Conservation (phyloP, 2,113 vertebrate species). For the Cygnus atratus region DNA sequence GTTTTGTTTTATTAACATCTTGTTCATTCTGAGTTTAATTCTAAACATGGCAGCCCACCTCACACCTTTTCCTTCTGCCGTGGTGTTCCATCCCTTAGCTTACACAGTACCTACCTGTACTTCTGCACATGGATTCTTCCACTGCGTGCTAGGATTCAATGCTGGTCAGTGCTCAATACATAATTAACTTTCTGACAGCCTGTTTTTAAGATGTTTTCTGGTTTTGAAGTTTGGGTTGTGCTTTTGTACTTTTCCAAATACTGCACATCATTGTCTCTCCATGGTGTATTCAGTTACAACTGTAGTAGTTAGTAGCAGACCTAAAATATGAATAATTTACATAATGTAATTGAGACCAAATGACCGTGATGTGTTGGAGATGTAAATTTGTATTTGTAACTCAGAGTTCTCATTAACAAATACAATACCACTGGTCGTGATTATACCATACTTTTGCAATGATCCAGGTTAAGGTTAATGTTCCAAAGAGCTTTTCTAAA, state of each 20-base stretch:
- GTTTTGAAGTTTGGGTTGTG: not conserved
- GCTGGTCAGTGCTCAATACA: not conserved
- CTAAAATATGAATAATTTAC: not conserved
- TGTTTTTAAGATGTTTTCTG: not conserved
- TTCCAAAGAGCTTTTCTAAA: not conserved
- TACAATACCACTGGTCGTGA: rapidly evolving
- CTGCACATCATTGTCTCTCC: not conserved
- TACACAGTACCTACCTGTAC: not conserved
- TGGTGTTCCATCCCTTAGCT: not conserved
- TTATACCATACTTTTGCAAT: not conserved
- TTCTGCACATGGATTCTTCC: not conserved
- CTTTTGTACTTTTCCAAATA: not conserved
- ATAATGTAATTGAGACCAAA: not conserved
- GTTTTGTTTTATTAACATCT: not conserved
- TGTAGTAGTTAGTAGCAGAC: not conserved
- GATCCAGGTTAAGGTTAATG: not conserved
- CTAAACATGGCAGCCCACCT: not conserved
- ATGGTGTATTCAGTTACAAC: not conserved
- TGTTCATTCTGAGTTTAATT: rapidly evolving
- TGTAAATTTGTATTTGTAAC: not conserved
- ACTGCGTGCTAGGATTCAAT: rapidly evolving
- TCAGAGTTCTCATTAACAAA: not conserved
- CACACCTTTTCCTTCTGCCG: not conserved
- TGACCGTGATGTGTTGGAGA: not conserved
- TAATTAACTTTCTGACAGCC: not conserved